Conservation (phyloP, 2,113 vertebrate genomes). For the Calyptomena viridis region DNA sequence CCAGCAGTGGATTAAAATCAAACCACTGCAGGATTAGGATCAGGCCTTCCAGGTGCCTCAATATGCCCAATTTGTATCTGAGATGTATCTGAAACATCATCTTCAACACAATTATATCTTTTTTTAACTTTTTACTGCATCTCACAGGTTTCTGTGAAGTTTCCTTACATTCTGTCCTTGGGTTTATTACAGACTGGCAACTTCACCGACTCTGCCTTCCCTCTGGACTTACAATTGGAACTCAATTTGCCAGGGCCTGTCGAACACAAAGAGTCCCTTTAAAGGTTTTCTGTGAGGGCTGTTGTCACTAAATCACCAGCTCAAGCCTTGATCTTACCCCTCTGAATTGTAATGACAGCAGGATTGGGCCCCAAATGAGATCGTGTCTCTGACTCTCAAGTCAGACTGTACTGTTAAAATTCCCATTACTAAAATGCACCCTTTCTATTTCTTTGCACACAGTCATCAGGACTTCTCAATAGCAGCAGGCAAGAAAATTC, state of each 20-base stretch:
- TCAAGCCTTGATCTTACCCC: conserved; percentile 9
- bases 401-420: conserved; percentile 4
- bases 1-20: background rate
- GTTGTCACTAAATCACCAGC: conserved; percentile 11
- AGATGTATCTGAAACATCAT: background rate
- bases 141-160: background rate
- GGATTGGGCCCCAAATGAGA: conserved; percentile 41
- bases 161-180: background rate
- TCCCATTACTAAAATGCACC: conserved; percentile 41
- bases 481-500: conserved; percentile 30
- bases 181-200: background rate
- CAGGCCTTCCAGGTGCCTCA: background rate
- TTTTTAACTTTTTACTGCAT: background rate
- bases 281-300: conserved; percentile 13
- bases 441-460: conserved; percentile 3
- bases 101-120: background rate
- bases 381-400: conserved; percentile 31
- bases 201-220: background rate
- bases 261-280: conserved; percentile 31
- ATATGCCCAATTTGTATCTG: accelerated
- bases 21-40: background rate
- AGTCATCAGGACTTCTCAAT: background rate
- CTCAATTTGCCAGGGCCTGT: background rate
- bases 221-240: background rate
- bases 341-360: background rate